Percentiles rank a stretch among this genome's conserved stretches.
These are phyloP conservation scores for Drosophila putrida DNA, from an alignment of 2,888 invertebrate genomes.

Conservation along the genomic window DNA sequence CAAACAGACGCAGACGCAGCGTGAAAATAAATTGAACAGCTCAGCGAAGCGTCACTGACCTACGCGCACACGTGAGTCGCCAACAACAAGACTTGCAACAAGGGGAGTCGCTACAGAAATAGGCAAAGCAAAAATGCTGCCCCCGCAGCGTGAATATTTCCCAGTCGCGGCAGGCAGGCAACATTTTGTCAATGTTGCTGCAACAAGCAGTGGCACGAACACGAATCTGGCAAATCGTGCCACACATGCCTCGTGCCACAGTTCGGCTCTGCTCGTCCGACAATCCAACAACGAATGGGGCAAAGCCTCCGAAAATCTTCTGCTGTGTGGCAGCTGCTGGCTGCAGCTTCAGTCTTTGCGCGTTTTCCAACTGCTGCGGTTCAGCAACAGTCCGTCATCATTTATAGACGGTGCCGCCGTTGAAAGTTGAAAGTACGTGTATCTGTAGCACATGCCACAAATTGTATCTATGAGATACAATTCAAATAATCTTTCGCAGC, in stretches of 20 bases:
- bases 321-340: slow-evolving; percentile 28
- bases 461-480: slow-evolving; percentile 1
- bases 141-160: slow-evolving; percentile 63
- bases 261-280: too few species aligned
- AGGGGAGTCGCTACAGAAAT: slow-evolving; percentile 38
- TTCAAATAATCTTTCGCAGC: slow-evolving; percentile 31
- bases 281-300: slow-evolving; percentile 7
- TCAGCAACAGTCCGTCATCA: slow-evolving; percentile 31
- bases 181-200: slow-evolving; percentile 65
- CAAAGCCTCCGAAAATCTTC: slow-evolving; percentile 28
- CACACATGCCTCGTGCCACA: slow-evolving; percentile 14
- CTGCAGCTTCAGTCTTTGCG: slow-evolving; percentile 82
- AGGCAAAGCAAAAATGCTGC: slow-evolving; percentile 47
- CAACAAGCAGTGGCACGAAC: slow-evolving; percentile 56
- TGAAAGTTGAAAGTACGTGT: slow-evolving; percentile 10
- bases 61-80: slow-evolving; percentile 66
- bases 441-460: slow-evolving; percentile 9
- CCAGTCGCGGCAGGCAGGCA: slow-evolving; percentile 62
- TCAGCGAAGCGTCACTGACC: slow-evolving; percentile 73
- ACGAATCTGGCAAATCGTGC: slow-evolving; percentile 14
- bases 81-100: slow-evolving; percentile 19
- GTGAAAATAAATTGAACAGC: slow-evolving; percentile 67
- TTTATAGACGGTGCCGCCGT: background rate
- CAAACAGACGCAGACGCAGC: slow-evolving; percentile 64
- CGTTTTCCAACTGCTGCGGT: slow-evolving; percentile 83